Evolutionary conservation across 2,113 vertebrate species (phyloP).

Genomic region (Merops nubicus): DNA sequence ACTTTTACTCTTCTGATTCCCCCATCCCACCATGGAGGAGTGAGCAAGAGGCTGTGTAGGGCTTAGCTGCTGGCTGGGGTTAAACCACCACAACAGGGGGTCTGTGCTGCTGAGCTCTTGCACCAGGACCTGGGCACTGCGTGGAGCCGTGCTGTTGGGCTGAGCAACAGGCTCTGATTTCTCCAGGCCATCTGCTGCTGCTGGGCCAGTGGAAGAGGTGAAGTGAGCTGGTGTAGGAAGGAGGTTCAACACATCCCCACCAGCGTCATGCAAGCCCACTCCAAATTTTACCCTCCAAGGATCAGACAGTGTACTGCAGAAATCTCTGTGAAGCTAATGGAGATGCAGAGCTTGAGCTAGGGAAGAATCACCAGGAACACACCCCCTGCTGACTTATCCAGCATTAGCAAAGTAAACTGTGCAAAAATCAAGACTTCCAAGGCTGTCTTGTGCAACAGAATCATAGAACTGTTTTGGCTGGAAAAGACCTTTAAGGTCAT

Average conservation of each 20-base stretch:
- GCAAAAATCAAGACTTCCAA: neutral
- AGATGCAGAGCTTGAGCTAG: neutral
- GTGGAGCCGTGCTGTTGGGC: neutral
- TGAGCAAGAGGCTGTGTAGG: neutral
- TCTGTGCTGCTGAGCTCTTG: neutral
- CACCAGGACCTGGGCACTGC: neutral
- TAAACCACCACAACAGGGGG: neutral
- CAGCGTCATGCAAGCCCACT: accelerated
- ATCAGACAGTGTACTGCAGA: neutral
- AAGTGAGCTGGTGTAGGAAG: accelerated
- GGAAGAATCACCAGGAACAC: neutral
- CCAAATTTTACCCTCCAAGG: neutral
- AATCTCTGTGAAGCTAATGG: neutral
- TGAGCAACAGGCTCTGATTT: accelerated
- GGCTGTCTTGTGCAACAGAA: neutral
- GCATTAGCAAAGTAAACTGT: neutral
- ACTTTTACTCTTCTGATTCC: neutral
- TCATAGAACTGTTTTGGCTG: neutral
- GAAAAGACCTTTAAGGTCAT: neutral
- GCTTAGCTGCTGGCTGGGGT: neutral
- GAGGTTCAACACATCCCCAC: neutral
- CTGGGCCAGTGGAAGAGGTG: neutral
- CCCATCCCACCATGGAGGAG: neutral
- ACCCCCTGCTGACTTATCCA: neutral
- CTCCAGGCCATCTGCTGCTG: neutral